Evolutionary conservation across 2,888 invertebrate species (phyloP), one percentile per base, ranked within the genome.

Genomic region (Masnerella sp.): DNA sequence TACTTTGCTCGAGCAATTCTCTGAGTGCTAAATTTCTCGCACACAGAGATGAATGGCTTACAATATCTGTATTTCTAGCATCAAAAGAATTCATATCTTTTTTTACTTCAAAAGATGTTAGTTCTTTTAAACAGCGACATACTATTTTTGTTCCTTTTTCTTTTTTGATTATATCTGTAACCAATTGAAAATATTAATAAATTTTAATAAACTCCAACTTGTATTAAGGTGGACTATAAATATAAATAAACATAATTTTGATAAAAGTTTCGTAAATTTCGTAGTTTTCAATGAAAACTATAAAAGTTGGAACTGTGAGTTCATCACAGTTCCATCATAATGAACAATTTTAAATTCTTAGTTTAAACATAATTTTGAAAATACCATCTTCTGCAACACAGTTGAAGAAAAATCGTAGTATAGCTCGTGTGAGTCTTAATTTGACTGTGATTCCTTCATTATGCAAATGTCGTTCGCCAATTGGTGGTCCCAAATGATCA

Each of bases 401-500:
- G 65, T 92, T 89, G 84, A 94, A 95, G 86, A 95, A 95, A 83
- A 94, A 95, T 79, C 92, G 91, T 2, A 94, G 92, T 4, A 92
- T 91, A 0, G 93, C 91, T 75, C 92, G 90, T 0, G 94, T 91
- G 11, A 94, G 88, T 85, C 92, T 94, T 14, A 95, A 85, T 11
- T 69, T 69, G 9, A 61, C 61, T 5, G 91, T 89, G 0, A 91
- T 91, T 79, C 93, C 92, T 1, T 93, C 90, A 34, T 91, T 91
- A 0, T 91, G 90, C 8, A 92, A 89, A 11, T 90, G 90, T 30
- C 90, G 88, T 43, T 89, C 88, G 0, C 89, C 90, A 0, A 90
- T 90, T 0, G 92, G 91, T 75, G 92, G 88, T 77, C 92, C 91
- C 32, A 94, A 89, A 40, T 91, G 88, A 77, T 93, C 92, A 14